Percentiles rank a stretch among this genome's conserved stretches.
Evolutionary conservation across 2,113 vertebrate species (phyloP).

Genomic region (Morone saxatilis): DNA sequence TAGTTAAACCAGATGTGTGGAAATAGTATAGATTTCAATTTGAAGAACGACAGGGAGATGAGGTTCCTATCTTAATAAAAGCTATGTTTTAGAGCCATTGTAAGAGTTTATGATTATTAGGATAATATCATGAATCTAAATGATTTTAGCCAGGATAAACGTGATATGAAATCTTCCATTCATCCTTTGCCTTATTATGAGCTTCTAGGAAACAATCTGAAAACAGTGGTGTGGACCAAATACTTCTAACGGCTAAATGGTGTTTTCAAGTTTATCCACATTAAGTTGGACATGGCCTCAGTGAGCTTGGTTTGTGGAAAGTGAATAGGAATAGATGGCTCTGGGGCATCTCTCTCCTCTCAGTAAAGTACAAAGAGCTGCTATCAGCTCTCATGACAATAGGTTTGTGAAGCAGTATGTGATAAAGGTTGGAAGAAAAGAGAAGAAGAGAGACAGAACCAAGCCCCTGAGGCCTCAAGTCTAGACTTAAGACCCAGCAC

Average conservation of each 20-base stretch:
- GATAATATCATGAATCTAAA: no score
- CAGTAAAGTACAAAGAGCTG: constrained; percentile 42
- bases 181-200: not conserved
- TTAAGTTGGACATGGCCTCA: constrained; percentile 25
- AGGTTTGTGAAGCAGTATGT: constrained; percentile 45
- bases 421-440: constrained; percentile 50
- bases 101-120: no score
- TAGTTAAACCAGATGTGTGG: no score
- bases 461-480: constrained; percentile 33
- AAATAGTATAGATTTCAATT: no score
- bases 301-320: constrained; percentile 33
- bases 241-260: not conserved
- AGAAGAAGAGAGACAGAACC: constrained; percentile 34
- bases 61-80: no score
- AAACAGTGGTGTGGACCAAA: not conserved
- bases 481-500: constrained; percentile 47
- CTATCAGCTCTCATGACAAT: constrained; percentile 52
- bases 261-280: constrained; percentile 21
- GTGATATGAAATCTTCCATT: no score
- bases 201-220: not conserved
- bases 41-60: no score
- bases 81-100: no score
- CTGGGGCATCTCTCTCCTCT: constrained; percentile 28
- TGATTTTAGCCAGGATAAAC: no score
- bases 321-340: constrained; percentile 42